Percentiles rank a stretch among this genome's conserved stretches.
These are phyloP conservation scores for Blastomussa wellsi DNA, from an alignment of 92 coral and sea anemone genomes.

Conservation along the genomic window DNA sequence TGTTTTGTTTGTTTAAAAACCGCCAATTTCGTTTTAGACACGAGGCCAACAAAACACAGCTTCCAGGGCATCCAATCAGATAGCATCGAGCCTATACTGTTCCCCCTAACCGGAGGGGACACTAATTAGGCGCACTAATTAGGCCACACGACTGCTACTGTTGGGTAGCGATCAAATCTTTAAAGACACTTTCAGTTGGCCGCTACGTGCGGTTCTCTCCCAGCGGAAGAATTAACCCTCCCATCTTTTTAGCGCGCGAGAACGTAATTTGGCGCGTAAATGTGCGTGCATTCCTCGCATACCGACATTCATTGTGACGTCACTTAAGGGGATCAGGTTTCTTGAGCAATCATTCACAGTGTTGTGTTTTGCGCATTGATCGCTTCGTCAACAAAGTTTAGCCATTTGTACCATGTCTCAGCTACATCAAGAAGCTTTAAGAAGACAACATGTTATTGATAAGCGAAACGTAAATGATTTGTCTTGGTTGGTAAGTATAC, in stretches of 20 bases:
- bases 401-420: conserved; percentile 40
- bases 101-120: no score
- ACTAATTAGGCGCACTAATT: no score
- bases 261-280: not conserved
- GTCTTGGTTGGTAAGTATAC: conserved; percentile 31
- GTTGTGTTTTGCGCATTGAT: not conserved
- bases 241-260: not conserved
- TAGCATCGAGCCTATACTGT: no score
- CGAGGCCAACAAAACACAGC: no score
- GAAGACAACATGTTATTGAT: conserved; percentile 46
- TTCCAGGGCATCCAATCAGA: no score
- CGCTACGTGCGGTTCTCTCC: no score
- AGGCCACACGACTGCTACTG: no score
- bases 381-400: not conserved
- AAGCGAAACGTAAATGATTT: conserved; percentile 25
- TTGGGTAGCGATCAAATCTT: no score
- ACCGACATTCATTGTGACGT: not conserved
- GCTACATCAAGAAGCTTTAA: conserved; percentile 55
- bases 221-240: no score
- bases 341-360: not conserved
- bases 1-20: no score
- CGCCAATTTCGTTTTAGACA: no score
- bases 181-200: no score
- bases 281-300: conserved; percentile 12
- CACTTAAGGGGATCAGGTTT: not conserved